Conservation (phyloP, 1,140 invertebrate genomes). For the Prorops nasuta region DNA sequence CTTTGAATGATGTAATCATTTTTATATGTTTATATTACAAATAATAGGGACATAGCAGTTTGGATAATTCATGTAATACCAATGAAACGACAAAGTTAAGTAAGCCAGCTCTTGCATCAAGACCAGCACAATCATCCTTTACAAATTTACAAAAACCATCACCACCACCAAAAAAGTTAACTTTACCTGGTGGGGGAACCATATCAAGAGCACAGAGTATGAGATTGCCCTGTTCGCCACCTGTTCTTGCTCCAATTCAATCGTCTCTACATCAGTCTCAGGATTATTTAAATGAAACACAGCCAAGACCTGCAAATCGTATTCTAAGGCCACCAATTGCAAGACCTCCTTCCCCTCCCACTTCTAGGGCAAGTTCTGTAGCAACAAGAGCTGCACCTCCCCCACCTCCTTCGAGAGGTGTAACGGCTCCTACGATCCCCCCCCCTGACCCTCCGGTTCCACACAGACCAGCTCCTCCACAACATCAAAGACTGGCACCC, state of each 20-base stretch:
- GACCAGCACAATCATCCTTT: constrained; percentile 46
- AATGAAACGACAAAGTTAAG: constrained; percentile 47
- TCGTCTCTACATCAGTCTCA: constrained; percentile 58
- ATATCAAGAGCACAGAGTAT: constrained; percentile 60
- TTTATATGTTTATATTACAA: too few species aligned
- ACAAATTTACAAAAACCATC: constrained; percentile 50
- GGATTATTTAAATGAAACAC: constrained; percentile 52
- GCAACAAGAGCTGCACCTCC: constrained; percentile 40
- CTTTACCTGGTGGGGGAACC: constrained; percentile 35
- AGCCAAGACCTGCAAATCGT: constrained; percentile 36
- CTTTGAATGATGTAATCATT: too few species aligned
- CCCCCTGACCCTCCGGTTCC: constrained; percentile 50
- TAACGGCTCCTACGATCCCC: constrained; percentile 45
- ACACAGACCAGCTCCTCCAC: constrained; percentile 34
- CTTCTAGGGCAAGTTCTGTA: constrained; percentile 26
- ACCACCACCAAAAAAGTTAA: constrained; percentile 55
- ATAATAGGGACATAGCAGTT: too few species aligned
- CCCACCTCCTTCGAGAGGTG: constrained; percentile 46
- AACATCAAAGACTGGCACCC: constrained; percentile 40
- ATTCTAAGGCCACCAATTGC: constrained; percentile 45
- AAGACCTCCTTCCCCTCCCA: constrained; percentile 52
- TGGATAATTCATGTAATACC: too few species aligned
- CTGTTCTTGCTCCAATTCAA: constrained; percentile 46
- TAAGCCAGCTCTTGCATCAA: constrained; percentile 58
- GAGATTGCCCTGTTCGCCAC: constrained; percentile 56